Base-by-base conservation (phyloP, 2,888 invertebrate genomes). In the Andrena fulva region DNA sequence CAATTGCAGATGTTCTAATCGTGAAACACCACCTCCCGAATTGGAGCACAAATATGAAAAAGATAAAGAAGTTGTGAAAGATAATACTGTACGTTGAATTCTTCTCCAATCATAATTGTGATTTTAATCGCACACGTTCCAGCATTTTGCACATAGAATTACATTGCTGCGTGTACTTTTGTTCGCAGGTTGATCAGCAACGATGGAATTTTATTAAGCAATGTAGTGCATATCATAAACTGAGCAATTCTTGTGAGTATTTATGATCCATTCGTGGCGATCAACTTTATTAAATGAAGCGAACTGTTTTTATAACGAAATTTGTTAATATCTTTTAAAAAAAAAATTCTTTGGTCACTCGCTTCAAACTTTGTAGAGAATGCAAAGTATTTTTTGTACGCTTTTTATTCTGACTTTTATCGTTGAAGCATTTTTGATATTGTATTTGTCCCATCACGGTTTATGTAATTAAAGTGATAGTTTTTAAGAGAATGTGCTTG, bases 201-300 rank as follows among this genome's bases (percentile, higher is more conserved):
- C 88, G 89, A 56, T 88, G 85, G 74, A 86, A 84, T 75, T 91
- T 91, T 63, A 86, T 91, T 66, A 84, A 87, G 59, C 87, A 89
- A 59, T 91, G 91, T 73, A 89, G 88, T n/a, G 81, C 84, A 27
- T 84, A 86, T 42, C 88, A 90, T 71, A 89, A 88, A 72, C 80
- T 87, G 52, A 85, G 82, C 63, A 87, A 85, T 48, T 71, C 78
- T 60, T 82, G 78, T 70, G 84, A 77, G 69, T 80, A 68, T 52
- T 29, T 29, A 27, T 63, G 27, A 48, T 8, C 33, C 16, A 10
- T 52, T 63, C 50, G 52, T 12, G 16, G 24, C 10, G 62, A 72
- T 67, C 72, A 48, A 77, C 67, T 24, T 54, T 3, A 68, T 35
- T 20, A 63, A 27, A 52, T 10, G 27, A 29, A 31, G 16, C 27